phyloP scores from a whole-genome alignment of 1,140 invertebrate species.

The Lasioglossum baleicum region DNA sequence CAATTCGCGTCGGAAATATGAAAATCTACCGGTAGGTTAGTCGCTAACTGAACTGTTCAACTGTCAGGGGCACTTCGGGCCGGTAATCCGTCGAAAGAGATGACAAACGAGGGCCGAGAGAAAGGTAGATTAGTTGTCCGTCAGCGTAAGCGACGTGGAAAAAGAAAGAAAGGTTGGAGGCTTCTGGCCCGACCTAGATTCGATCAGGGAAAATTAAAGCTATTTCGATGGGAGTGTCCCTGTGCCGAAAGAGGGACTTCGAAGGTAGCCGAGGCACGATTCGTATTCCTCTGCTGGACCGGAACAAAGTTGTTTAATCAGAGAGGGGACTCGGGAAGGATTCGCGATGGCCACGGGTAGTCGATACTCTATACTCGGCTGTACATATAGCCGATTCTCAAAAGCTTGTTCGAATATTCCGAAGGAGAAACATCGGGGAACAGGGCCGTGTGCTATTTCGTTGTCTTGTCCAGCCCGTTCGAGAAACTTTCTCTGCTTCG shows the following conservation, averaged over 20 bases:
- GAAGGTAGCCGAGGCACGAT: neutral
- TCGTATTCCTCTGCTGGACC: neutral
- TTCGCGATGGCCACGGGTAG: neutral
- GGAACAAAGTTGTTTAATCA: slow-evolving; percentile 40
- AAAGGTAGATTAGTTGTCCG: no score
- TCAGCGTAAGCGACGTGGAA: no score
- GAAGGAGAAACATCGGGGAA: slow-evolving; percentile 6
- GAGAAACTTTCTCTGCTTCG: slow-evolving; percentile 17
- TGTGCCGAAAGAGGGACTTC: slow-evolving; percentile 4
- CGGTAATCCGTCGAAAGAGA: no score
- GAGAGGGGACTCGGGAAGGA: neutral
- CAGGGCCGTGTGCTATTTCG: neutral
- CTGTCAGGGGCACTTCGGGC: no score
- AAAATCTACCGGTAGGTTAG: no score
- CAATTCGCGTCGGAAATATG: no score
- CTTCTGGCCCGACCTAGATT: neutral
- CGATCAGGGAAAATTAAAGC: neutral
- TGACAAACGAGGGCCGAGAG: no score
- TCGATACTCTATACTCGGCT: slow-evolving; percentile 3
- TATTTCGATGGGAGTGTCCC: neutral
- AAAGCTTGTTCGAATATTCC: slow-evolving; percentile 23
- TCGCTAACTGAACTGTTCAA: no score
- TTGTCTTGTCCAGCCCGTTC: neutral
- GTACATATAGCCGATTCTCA: slow-evolving; percentile 16
- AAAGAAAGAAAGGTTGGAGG: neutral